Evolutionary conservation across 2,113 vertebrate species (phyloP).

Genomic region (Pterocles gutturalis): DNA sequence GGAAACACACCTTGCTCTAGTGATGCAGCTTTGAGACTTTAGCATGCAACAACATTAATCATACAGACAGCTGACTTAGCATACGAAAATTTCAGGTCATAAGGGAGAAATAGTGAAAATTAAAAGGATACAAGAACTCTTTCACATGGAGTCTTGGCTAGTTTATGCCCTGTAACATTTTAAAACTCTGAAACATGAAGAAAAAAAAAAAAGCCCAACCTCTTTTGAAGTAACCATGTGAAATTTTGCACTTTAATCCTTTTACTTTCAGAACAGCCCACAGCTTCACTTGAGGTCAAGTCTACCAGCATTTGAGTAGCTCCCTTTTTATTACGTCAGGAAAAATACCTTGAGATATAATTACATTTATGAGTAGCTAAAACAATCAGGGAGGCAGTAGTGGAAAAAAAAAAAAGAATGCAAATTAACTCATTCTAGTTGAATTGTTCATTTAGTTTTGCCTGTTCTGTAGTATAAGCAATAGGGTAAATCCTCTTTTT

Average conservation of each 20-base stretch:
- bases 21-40: background rate
- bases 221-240: background rate
- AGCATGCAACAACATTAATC: background rate
- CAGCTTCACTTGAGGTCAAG: background rate
- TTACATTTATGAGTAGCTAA: constrained; percentile 50
- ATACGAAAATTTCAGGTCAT: background rate
- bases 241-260: constrained; percentile 37
- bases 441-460: constrained; percentile 70
- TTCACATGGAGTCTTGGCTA: background rate
- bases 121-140: background rate
- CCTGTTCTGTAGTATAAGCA: constrained; percentile 47
- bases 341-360: constrained; percentile 50
- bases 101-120: background rate
- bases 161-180: background rate
- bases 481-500: constrained; percentile 72
- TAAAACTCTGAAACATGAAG: background rate
- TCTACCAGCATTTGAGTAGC: background rate
- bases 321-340: background rate
- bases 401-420: background rate
- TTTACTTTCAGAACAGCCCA: background rate
- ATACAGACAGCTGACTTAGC: background rate
- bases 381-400: background rate
- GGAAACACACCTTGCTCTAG: background rate
- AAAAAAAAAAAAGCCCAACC: background rate
- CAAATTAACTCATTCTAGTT: constrained; percentile 44